phyloP scores from a whole-genome alignment of 2,113 vertebrate genomes.

The Psittacula cyanocephala region DNA sequence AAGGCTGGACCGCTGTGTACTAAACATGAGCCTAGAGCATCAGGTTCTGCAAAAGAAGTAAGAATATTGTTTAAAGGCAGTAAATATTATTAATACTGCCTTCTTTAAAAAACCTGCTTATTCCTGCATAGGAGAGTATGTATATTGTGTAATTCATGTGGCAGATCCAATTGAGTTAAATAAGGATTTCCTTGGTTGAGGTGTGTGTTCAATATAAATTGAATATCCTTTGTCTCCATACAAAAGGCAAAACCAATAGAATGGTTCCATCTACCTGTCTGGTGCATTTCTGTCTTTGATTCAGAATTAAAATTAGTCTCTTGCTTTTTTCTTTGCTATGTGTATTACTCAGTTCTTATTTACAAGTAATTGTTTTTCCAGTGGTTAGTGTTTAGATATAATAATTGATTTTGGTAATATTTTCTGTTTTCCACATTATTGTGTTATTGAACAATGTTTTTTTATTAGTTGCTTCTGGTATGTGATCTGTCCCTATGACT shows the following conservation, averaged over 20 bases:
- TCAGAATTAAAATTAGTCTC: not conserved
- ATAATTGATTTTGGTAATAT: not conserved
- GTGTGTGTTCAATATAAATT: not conserved
- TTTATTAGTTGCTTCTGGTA: not conserved
- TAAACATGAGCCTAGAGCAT: slow-evolving; percentile 85
- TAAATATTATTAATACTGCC: not conserved
- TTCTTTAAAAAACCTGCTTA: not conserved
- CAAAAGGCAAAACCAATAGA: not conserved
- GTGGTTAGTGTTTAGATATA: not conserved
- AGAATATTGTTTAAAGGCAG: slow-evolving; percentile 51
- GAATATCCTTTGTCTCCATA: not conserved
- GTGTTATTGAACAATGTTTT: not conserved
- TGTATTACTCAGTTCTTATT: not conserved
- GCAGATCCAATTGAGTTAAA: not conserved
- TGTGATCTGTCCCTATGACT: not conserved
- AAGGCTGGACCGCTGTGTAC: slow-evolving; percentile 91
- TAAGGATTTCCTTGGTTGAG: not conserved
- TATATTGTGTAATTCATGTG: not conserved
- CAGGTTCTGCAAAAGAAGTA: slow-evolving; percentile 85
- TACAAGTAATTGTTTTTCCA: not conserved
- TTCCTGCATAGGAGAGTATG: not conserved
- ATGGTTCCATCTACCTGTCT: not conserved
- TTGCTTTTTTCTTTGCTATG: not conserved
- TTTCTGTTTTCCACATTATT: not conserved
- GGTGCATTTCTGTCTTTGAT: not conserved